Percentiles rank a stretch among this genome's conserved stretches.
phyloP scores from a whole-genome alignment of 2,113 vertebrate species.

The Prietella phreatophila region DNA sequence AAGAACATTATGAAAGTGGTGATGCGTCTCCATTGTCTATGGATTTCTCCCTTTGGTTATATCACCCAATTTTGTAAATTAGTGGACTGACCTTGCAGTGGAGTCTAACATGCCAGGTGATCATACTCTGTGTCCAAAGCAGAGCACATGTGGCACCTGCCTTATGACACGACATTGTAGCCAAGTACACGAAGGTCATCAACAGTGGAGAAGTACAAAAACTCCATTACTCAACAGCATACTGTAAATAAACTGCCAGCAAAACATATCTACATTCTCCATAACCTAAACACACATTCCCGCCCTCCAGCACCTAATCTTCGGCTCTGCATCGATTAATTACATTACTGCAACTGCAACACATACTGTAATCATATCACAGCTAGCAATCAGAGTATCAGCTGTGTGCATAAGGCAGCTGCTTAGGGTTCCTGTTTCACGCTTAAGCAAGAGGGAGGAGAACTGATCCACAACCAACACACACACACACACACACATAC shows the following conservation, averaged over 20 bases:
- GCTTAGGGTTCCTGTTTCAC: constrained; percentile 33
- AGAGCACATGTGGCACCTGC: constrained; percentile 25
- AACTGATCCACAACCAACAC: constrained; percentile 17
- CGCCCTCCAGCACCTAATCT: not conserved
- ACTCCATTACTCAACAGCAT: not conserved
- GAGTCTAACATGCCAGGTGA: constrained; percentile 9
- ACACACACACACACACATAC: constrained; percentile 31
- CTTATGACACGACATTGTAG: constrained; percentile 31
- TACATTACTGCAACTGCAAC: constrained; percentile 10
- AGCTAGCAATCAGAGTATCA: not conserved
- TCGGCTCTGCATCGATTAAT: not conserved
- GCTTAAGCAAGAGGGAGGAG: constrained; percentile 33
- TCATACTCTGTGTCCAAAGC: constrained; percentile 28
- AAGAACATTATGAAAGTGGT: not conserved
- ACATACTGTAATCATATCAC: not conserved
- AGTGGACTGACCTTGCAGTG: not conserved
- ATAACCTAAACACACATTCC: not conserved
- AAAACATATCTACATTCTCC: not conserved
- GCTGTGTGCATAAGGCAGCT: constrained; percentile 35
- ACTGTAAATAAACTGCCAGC: not conserved
- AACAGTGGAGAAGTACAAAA: constrained; percentile 22
- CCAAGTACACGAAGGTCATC: constrained; percentile 37
- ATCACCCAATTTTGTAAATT: not conserved
- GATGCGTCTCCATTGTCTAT: not conserved
- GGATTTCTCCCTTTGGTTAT: not conserved